Conservation (phyloP, 2,113 vertebrate species). For the Chamaea fasciata region DNA sequence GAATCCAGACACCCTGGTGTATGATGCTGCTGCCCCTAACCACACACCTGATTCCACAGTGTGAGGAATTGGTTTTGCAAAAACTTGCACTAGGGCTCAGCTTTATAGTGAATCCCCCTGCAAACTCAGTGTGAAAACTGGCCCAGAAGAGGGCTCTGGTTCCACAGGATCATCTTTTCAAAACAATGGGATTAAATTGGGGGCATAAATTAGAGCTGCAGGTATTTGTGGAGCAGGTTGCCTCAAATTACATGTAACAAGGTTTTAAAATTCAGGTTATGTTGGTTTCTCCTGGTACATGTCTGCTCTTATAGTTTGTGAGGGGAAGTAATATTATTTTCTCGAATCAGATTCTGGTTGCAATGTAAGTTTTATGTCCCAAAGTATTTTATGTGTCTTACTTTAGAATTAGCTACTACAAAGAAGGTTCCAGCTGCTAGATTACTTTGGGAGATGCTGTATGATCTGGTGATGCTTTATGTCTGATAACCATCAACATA, state of each 20-base stretch:
- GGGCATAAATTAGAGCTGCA: not conserved
- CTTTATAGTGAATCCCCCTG: not conserved
- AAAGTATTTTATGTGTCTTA: not conserved
- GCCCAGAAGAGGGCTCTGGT: not conserved
- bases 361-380: not conserved
- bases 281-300: not conserved
- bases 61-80: not conserved
- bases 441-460: not conserved
- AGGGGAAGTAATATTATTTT: not conserved
- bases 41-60: not conserved
- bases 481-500: not conserved
- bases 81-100: not conserved
- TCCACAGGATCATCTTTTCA: not conserved
- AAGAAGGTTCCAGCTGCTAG: not conserved
- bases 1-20: not conserved
- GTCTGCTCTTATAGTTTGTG: not conserved
- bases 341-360: not conserved
- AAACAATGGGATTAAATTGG: not conserved
- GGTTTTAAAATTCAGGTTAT: not conserved
- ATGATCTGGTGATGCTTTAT: not conserved
- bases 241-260: not conserved
- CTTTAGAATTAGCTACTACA: not conserved
- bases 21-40: not conserved
- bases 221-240: not conserved
- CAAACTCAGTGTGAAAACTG: not conserved